Evolutionary conservation across 2,113 vertebrate species (phyloP), one percentile per base, ranked within the genome.

Genomic region (Gobio gobio): DNA sequence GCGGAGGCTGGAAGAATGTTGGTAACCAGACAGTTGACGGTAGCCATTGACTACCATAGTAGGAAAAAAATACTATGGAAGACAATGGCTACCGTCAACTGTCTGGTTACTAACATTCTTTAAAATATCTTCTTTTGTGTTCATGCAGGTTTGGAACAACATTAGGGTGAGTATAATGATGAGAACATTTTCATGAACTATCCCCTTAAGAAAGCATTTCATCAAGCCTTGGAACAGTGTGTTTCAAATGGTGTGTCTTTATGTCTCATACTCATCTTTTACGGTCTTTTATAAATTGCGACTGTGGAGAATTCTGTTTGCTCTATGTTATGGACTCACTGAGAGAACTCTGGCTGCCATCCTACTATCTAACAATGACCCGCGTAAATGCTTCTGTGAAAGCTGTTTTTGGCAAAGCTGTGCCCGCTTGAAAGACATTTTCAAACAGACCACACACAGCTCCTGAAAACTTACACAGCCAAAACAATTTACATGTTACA

Each of bases 341-440:
- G 8, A 70, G 58, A 79, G 51, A 79, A 83, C 26, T 83, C 74
- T 79, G 88, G 82, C 81, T 22, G 16, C 36, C 3, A 1, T 83
- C 82, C 76, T 64, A 6, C 29, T 36, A 26, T 78, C 72, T 14
- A 66, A 89, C 72, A 61, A 82, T 45, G 81, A 56, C 81, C 45
- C 29, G 47, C 58, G 76, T 85, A 63, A 85, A 84, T 22, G 58
- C 79, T 78, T 33, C 73, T 81, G 83, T 72, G 58, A 80, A 43
- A 86, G 87, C 83, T 90, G 80, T 58, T 77, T 78, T 86, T 90
- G 89, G 89, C 87, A 83, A 64, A 22, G 68, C 49, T 66, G n/a
- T 58, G 33, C 40, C 10, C 40, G 49, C n/a, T 18, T 84, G 61
- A 88, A 85, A n/a, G 47, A 29, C 49, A 47, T 68, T 56, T 74